These are phyloP conservation scores for Epinotia ramella DNA, from an alignment of 2,888 invertebrate species.

Conservation along the genomic window DNA sequence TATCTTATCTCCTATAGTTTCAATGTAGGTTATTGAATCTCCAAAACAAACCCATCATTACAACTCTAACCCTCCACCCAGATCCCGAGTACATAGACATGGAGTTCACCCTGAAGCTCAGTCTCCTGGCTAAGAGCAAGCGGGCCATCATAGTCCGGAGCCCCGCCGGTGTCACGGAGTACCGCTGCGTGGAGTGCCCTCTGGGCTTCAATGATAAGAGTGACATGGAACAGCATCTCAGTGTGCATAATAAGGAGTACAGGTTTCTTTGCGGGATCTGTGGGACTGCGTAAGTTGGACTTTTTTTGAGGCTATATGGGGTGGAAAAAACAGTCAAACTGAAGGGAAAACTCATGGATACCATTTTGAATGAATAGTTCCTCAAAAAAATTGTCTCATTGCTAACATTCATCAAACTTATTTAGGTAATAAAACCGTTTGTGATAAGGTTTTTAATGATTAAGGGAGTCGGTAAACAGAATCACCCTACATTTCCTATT, in stretches of 20 bases:
- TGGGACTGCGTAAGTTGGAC: conserved; percentile 86
- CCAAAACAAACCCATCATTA: background rate
- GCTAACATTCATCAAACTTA: too few species aligned
- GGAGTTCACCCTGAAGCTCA: conserved; percentile 65
- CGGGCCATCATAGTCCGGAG: conserved; percentile 90
- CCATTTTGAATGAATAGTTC: too few species aligned
- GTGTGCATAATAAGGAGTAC: conserved; percentile 90
- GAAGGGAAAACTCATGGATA: too few species aligned
- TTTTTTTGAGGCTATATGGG: background rate
- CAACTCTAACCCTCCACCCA: conserved; percentile 2
- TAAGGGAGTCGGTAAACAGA: too few species aligned
- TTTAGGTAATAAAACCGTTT: too few species aligned
- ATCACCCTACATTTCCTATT: too few species aligned
- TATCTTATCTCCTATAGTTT: too few species aligned
- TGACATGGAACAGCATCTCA: conserved; percentile 89
- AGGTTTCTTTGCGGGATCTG: conserved; percentile 90
- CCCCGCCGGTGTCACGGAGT: conserved; percentile 87
- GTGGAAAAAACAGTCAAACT: too few species aligned
- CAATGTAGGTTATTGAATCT: too few species aligned
- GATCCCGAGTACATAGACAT: conserved; percentile 49
- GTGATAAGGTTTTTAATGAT: too few species aligned
- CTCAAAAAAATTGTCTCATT: too few species aligned
- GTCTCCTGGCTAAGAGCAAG: conserved; percentile 88
- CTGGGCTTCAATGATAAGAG: conserved; percentile 90
- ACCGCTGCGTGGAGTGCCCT: conserved; percentile 91